Evolutionary conservation across 2,113 vertebrate species (phyloP), one percentile per base, ranked within the genome.

Genomic region (Phocoena sinus): DNA sequence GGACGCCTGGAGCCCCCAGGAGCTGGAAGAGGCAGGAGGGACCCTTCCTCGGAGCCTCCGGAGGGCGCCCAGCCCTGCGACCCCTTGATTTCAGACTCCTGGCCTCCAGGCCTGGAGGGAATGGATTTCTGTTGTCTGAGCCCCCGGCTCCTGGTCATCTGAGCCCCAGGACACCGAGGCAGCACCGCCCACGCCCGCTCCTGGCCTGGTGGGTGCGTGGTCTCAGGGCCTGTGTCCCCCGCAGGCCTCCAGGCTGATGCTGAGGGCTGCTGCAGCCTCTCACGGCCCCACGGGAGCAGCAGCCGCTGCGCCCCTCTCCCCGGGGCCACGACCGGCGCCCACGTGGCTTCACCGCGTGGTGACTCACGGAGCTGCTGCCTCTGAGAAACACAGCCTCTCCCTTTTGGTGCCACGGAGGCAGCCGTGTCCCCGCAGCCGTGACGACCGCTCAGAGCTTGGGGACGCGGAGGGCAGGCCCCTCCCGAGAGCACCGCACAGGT

Each of bases 321-420:
- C 56, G 7, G 56, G 6, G 13, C 38, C 15, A 5, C 50, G 8
- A 5, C 50, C 3, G 0, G 31, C 36, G 0, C 33, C 31, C 50
- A 20, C 13, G 3, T 23, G 36, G 14, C 14, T 5, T 8, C 2
- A 3, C 50, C 15, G 2, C 13, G 2, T 4, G 0, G 13, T 18
- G 76, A 44, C 50, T 25, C 63, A 8, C 2, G 3, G 41, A 23
- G 62, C 60, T 9, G 31, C 9, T 2, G 1, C 8, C 15, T 47
- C 38, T 5, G 38, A n/a, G 58, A 89, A 50, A 21, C n/a, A 53
- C 13, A 1, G 53, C n/a, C 50, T 70, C 23, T 9, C 20, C 4
- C 0, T 68, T 9, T 17, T 1, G 26, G 14, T 11, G 0, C 28
- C 1, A 0, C 1, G 0, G 50, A 60, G 36, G 85, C 50, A 14